Conservation (phyloP, 1,140 invertebrate species). For the Brachionus paranguensis region DNA sequence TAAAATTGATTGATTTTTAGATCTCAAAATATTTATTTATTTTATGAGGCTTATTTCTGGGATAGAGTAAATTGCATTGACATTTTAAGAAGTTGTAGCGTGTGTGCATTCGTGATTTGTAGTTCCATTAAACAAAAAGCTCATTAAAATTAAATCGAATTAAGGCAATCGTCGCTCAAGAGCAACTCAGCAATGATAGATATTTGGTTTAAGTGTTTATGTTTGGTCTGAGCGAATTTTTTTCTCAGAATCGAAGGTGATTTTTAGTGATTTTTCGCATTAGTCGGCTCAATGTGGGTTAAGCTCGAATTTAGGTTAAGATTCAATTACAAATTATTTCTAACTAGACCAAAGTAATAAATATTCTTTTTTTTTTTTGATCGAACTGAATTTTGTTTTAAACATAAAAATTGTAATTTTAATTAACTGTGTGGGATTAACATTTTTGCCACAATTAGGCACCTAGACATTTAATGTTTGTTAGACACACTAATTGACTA, state of each 20-base stretch:
- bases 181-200: neutral
- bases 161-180: neutral
- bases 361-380: neutral
- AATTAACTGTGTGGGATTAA: conserved; percentile 26
- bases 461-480: neutral
- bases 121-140: neutral
- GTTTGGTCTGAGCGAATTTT: neutral
- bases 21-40: neutral
- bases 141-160: neutral
- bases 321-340: conserved; percentile 15
- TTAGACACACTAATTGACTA: neutral
- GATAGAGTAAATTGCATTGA: neutral
- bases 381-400: neutral
- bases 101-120: neutral
- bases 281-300: neutral
- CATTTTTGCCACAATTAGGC: neutral
- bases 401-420: neutral
- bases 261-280: conserved; percentile 6
- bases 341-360: neutral
- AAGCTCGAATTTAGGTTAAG: conserved; percentile 18
- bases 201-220: neutral
- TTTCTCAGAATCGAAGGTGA: neutral
- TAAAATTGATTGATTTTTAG: neutral
- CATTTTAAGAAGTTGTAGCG: neutral
- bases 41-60: neutral